phyloP scores from a whole-genome alignment of 2,888 invertebrate species.

The Mesochorus sp. region DNA sequence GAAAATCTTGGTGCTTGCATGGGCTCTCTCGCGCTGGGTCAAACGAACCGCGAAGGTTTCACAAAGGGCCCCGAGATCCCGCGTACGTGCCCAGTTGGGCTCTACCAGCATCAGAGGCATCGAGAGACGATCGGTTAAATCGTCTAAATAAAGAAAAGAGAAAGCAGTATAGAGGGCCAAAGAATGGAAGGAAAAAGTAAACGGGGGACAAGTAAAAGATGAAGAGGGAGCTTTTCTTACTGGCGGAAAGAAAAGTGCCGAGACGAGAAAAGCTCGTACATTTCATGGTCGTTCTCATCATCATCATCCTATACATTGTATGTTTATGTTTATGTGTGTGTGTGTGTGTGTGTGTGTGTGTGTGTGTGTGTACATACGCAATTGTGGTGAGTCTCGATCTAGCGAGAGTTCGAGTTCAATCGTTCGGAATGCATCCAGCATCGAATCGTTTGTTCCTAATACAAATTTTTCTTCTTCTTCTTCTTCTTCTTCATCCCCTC shows the following conservation, averaged over 20 bases:
- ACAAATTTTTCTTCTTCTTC: constrained; percentile 39
- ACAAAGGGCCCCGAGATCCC: constrained; percentile 49
- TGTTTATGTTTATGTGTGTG: neutral
- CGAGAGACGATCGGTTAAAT: constrained; percentile 54
- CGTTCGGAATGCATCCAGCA: constrained; percentile 52
- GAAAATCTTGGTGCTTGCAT: constrained; percentile 16
- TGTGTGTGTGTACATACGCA: neutral
- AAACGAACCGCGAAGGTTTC: constrained; percentile 57
- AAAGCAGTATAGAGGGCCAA: neutral
- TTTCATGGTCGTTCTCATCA: constrained; percentile 26
- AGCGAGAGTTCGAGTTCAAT: constrained; percentile 57
- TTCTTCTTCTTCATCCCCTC: neutral
- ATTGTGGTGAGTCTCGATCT: constrained; percentile 37
- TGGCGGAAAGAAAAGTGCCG: constrained; percentile 37
- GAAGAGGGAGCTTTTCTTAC: neutral
- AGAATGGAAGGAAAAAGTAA: neutral
- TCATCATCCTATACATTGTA: neutral
- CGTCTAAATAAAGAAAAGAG: constrained; percentile 54
- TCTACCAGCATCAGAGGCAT: constrained; percentile 47
- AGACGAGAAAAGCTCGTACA: constrained; percentile 23
- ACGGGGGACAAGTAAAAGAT: constrained; percentile 8
- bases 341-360: too few relatives aligned
- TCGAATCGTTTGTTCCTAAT: constrained; percentile 38
- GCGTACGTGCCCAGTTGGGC: constrained; percentile 54
- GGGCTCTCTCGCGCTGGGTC: constrained; percentile 40